phyloP scores from a whole-genome alignment of 2,797 vertebrate genomes.

The Nannoperca obscura region DNA sequence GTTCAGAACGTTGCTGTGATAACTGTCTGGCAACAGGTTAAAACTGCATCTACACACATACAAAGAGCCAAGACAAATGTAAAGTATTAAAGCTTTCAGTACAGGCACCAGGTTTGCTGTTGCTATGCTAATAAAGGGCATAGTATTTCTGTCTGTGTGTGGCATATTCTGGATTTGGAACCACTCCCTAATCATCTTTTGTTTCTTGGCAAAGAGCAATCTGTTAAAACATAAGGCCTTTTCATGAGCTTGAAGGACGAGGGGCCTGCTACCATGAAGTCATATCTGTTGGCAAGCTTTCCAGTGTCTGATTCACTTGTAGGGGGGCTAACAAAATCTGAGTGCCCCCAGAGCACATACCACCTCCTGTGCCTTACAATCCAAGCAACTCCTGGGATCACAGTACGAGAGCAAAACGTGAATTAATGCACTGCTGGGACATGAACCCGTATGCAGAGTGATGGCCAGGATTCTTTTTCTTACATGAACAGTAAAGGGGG shows the following conservation, averaged over 20 bases:
- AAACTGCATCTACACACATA: constrained; percentile 36
- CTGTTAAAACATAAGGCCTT: constrained; percentile 80
- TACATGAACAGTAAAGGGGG: constrained; percentile 13
- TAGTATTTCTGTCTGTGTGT: constrained; percentile 59
- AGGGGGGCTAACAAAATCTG: constrained; percentile 59
- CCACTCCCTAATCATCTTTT: constrained; percentile 77
- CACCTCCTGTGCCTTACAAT: constrained; percentile 59
- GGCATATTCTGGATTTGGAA: constrained; percentile 70
- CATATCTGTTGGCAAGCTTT: constrained; percentile 81
- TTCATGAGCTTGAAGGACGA: constrained; percentile 71
- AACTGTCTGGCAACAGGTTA: constrained; percentile 6
- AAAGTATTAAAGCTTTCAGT: constrained; percentile 50
- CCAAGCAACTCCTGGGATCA: constrained; percentile 49
- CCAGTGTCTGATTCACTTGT: constrained; percentile 57
- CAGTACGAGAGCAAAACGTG: constrained; percentile 44
- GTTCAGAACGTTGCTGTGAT: constrained; percentile 13
- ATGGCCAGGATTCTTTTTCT: constrained; percentile 45
- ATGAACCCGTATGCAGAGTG: constrained; percentile 19
- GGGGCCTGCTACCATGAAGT: constrained; percentile 78
- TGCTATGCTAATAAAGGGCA: constrained; percentile 60
- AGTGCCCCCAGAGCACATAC: constrained; percentile 59
- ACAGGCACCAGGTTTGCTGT: constrained; percentile 58
- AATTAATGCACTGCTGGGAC: constrained; percentile 59
- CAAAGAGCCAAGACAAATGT: constrained; percentile 29
- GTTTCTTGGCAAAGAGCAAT: constrained; percentile 77